Percentiles rank a stretch among this genome's conserved stretches.
phyloP scores from a whole-genome alignment of 2,797 vertebrate genomes.

The Sphenodon punctatus region DNA sequence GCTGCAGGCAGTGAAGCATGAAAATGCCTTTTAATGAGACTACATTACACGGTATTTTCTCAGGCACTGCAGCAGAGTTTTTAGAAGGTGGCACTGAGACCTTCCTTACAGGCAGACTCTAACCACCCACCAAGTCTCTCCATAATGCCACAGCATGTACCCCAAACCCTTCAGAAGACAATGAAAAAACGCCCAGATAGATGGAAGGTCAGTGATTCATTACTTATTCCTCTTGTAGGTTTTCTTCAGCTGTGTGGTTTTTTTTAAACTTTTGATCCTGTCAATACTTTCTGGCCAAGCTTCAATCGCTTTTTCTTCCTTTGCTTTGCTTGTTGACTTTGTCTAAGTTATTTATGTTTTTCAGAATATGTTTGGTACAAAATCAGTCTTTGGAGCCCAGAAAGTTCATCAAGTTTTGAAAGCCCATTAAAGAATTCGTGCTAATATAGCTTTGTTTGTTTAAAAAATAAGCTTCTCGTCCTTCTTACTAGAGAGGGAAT shows the following conservation, averaged over 20 bases:
- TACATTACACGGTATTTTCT: conserved; percentile 4
- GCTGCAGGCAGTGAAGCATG: neutral
- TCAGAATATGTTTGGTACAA: neutral
- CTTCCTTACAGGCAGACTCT: neutral
- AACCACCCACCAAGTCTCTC: neutral
- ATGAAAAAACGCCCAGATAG: neutral
- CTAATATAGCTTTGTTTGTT: neutral
- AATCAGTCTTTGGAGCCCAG: conserved; percentile 12
- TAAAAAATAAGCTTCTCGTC: accelerated
- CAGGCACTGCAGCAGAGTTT: neutral
- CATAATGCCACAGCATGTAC: neutral
- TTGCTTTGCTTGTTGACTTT: neutral
- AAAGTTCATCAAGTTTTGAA: neutral
- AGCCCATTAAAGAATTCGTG: neutral
- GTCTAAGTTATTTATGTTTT: neutral
- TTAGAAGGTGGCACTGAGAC: neutral
- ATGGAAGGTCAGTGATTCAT: conserved; percentile 15
- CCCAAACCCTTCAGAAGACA: neutral
- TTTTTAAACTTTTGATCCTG: neutral
- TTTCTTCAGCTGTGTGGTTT: neutral
- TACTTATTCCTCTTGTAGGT: conserved; percentile 14
- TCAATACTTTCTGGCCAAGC: neutral
- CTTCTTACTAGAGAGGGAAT: conserved; percentile 4
- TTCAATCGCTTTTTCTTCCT: neutral
- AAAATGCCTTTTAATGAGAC: neutral